Percentiles rank a stretch among this genome's conserved stretches.
Conservation (phyloP, 2,888 invertebrate genomes). For the Oligia fasciuncula region DNA sequence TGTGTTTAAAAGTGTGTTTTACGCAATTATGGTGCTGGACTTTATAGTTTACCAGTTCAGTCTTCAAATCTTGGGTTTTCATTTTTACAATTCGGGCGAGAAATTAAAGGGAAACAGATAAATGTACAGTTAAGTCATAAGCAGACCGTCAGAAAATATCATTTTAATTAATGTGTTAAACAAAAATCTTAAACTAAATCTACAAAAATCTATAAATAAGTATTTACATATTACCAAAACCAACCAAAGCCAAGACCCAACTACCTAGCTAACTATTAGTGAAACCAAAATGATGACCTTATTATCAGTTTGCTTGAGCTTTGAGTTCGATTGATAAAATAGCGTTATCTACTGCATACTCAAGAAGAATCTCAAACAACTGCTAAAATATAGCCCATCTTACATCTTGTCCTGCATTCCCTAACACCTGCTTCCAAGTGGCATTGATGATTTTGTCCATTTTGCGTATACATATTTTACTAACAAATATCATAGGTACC, state of each 20-base stretch:
- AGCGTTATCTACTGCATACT: neutral
- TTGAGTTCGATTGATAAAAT: no score
- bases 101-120: neutral
- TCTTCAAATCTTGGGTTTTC: neutral
- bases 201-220: no score
- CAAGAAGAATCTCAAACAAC: neutral
- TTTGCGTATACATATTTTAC: no score
- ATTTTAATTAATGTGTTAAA: neutral
- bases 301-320: no score
- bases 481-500: neutral
- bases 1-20: no score
- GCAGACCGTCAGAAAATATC: neutral
- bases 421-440: neutral
- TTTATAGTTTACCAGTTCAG: neutral
- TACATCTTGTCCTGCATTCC: neutral
- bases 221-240: no score
- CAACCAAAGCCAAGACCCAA: no score
- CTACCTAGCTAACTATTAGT: neutral
- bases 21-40: neutral
- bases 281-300: neutral
- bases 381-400: neutral
- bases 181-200: neutral
- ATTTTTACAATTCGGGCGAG: neutral
- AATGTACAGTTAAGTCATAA: neutral
- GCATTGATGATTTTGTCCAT: neutral